phyloP scores from a whole-genome alignment of 2,888 invertebrate species.

The Rhimphoctona megacephalus region DNA sequence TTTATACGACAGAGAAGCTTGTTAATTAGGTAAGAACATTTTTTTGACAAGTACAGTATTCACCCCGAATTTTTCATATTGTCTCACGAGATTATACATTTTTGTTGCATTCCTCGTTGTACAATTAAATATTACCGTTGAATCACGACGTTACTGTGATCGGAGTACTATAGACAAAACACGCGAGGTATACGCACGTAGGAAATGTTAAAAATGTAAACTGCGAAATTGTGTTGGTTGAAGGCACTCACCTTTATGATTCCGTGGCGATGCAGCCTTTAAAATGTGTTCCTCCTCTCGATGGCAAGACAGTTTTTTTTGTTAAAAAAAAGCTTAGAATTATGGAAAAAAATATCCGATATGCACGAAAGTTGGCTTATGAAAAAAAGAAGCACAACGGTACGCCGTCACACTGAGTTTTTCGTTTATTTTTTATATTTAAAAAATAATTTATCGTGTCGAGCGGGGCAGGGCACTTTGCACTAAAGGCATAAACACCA shows the following conservation, averaged over 20 bases:
- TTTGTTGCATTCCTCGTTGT: neutral
- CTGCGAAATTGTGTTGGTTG: slow-evolving; percentile 38
- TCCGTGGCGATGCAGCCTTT: slow-evolving; percentile 56
- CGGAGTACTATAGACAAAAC: slow-evolving; percentile 14
- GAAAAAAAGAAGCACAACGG: slow-evolving; percentile 31
- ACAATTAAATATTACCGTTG: slow-evolving; percentile 32
- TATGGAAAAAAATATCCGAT: neutral
- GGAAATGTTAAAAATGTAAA: slow-evolving; percentile 43
- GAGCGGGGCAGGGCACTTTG: slow-evolving; percentile 70
- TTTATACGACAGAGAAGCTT: slow-evolving; percentile 23
- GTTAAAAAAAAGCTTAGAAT: neutral
- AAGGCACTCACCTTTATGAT: slow-evolving; percentile 67
- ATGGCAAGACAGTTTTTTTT: slow-evolving; percentile 22
- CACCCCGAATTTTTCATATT: neutral
- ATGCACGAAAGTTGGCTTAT: slow-evolving; percentile 9
- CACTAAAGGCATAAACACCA: slow-evolving; percentile 77
- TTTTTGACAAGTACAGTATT: slow-evolving; percentile 2
- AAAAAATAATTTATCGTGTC: slow-evolving; percentile 40
- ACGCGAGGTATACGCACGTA: slow-evolving; percentile 31
- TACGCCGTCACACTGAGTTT: slow-evolving; percentile 37
- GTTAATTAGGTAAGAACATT: neutral
- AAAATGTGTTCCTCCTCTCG: slow-evolving; percentile 23
- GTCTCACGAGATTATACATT: slow-evolving; percentile 5
- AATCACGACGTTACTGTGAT: slow-evolving; percentile 25
- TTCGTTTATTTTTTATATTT: slow-evolving; percentile 32